Base-by-base conservation (phyloP, 2,797 vertebrate genomes). In the Garrulus glandarius region DNA sequence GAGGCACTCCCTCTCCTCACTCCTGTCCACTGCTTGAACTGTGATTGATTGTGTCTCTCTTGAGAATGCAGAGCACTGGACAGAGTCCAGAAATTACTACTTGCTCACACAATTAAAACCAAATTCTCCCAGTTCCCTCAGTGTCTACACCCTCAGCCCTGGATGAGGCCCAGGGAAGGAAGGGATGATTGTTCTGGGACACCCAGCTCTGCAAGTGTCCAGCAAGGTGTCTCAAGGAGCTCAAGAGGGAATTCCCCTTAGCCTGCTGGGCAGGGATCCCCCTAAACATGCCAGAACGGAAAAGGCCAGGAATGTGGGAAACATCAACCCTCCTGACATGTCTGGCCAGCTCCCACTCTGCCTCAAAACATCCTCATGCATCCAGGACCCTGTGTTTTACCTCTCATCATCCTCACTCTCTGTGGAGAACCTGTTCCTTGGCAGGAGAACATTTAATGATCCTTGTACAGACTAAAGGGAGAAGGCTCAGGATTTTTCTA, bases 151-250 rank as follows among this genome's bases (percentile, higher is more conserved):
- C 15, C 47, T 55, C 11, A 15, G 34, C 34, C 0, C 0, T 20
- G 14, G 0, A 13, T 13, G 61, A 55, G 49, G 26, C 15, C 7
- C 3, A 21, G 34, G 67, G 34, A 19, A 37, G 67, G 29, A 6
- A 23, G 22, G 19, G 65, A 59, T 7, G 12, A 2, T 6, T 1
- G 1, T 53, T n/a, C 59, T 55, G 3, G 0, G 21, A 2, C 0
- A 15, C 3, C 26, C 2, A 0, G 5, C 24, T 16, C 1, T 5
- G 29, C 0, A 1, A 2, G 10, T 1, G 21, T 41, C 63, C 78
- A n/a, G 46, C 5, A 3, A 39, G 18, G 15, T 8, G 63, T 39
- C 11, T 26, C 27, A 5, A 5, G 34, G 3, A 59, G 20, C 44
- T 47, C 7, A 8, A 6, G 34, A 71, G 20, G 75, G 34, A 79